Evolutionary conservation across 1,140 invertebrate species (phyloP).

Genomic region (Physella acuta): DNA sequence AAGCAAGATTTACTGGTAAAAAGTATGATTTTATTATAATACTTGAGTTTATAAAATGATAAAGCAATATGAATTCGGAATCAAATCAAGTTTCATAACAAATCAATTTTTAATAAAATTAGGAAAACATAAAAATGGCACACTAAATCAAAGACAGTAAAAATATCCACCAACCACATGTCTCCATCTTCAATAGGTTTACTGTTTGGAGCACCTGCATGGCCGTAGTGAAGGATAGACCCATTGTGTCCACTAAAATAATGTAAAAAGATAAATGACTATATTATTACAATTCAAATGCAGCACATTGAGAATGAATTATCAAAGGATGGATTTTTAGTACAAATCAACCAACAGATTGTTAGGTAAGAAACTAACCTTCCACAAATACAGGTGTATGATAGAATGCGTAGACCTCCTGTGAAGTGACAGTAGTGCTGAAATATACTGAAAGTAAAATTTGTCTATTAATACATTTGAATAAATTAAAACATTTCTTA

Average conservation of each 20-base stretch:
- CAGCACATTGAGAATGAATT: neutral
- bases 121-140: too few species aligned
- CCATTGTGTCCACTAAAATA: constrained; percentile 77
- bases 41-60: too few species aligned
- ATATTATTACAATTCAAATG: neutral
- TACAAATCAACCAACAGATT: too few species aligned
- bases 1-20: too few species aligned
- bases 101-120: too few species aligned
- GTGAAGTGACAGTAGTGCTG: constrained; percentile 77
- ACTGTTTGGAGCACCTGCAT: constrained; percentile 90
- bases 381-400: constrained; percentile 94
- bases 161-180: constrained; percentile 75
- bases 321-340: neutral
- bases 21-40: too few species aligned
- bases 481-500: too few species aligned
- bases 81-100: too few species aligned
- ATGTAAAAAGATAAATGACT: neutral
- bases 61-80: neutral
- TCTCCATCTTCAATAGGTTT: constrained; percentile 80
- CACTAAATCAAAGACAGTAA: too few species aligned
- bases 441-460: constrained; percentile 69
- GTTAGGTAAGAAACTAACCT: constrained; percentile 54
- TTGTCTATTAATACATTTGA: too few species aligned
- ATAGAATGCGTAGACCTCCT: constrained; percentile 76
- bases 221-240: constrained; percentile 93